A percentile compares a stretch with the other conserved stretches of the same genome.
Evolutionary conservation across 1,140 invertebrate species (phyloP).

Genomic region (Calliphora vicina): DNA sequence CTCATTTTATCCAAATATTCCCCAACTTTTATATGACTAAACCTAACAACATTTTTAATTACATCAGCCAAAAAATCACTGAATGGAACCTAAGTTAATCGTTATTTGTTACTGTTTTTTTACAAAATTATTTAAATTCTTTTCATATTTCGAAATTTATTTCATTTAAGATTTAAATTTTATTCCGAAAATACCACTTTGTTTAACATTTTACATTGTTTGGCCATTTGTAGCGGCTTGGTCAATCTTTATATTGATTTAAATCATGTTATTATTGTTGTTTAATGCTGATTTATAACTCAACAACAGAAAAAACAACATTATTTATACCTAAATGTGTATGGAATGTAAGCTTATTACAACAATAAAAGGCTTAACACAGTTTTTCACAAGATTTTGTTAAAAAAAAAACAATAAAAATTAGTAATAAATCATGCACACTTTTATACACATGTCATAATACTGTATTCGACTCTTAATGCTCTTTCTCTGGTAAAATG

Average conservation of each 20-base stretch:
- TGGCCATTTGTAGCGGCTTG: background rate
- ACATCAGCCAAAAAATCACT: background rate
- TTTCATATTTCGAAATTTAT: background rate
- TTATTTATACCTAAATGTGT: no score
- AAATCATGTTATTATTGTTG: constrained; percentile 8
- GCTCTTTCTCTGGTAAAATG: no score
- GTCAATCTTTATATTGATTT: constrained; percentile 19
- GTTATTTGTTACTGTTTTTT: background rate
- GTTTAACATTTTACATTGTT: background rate
- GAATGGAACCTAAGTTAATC: background rate
- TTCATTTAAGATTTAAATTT: no score
- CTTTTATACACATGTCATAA: constrained; percentile 9
- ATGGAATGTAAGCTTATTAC: constrained; percentile 28
- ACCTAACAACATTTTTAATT: background rate
- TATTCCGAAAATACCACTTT: no score
- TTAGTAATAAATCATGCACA: constrained; percentile 2
- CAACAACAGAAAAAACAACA: constrained; percentile 12
- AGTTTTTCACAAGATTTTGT: background rate
- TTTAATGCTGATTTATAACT: constrained; percentile 30
- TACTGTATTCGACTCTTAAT: background rate
- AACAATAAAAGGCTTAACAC: constrained; percentile 26
- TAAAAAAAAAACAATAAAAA: background rate
- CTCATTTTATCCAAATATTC: background rate
- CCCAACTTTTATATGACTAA: background rate
- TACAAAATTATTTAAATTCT: background rate